Evolutionary conservation across 2,888 invertebrate species (phyloP).

Genomic region (Pimpla rufipes): DNA sequence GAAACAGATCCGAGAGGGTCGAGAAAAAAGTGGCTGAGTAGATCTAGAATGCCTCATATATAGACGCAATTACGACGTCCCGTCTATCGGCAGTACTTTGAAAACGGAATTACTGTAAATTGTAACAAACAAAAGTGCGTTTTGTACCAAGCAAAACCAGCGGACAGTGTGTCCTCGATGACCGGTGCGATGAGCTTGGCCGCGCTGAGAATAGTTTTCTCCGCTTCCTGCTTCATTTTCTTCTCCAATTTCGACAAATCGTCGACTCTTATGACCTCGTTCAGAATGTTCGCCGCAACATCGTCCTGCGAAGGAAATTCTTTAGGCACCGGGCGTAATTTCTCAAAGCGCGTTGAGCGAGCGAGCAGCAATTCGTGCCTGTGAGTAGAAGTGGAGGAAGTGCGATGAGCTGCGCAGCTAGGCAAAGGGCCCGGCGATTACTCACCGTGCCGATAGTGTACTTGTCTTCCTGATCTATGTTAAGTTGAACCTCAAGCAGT

Average conservation of each 20-base stretch:
- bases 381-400: no score
- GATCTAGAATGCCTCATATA: no score
- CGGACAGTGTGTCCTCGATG: slow-evolving; percentile 90
- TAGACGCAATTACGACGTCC: no score
- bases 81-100: no score
- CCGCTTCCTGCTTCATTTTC: slow-evolving; percentile 90
- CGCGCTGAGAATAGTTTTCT: slow-evolving; percentile 93
- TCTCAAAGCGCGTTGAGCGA: no score
- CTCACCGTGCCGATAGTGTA: slow-evolving; percentile 82
- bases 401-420: no score
- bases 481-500: slow-evolving; percentile 94
- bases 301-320: slow-evolving; percentile 86
- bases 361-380: no score
- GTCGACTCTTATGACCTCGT: slow-evolving; percentile 92
- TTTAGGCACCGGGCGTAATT: background rate
- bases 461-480: slow-evolving; percentile 92
- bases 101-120: background rate
- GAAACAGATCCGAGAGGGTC: no score
- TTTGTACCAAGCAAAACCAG: slow-evolving; percentile 86
- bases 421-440: slow-evolving; percentile 44
- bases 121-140: slow-evolving; percentile 60
- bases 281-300: slow-evolving; percentile 86
- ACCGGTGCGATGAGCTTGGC: slow-evolving; percentile 95
- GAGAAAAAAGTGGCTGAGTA: no score
- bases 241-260: slow-evolving; percentile 91